Conservation (phyloP, 2,113 vertebrate species). For the Ranitomeya imitator region DNA sequence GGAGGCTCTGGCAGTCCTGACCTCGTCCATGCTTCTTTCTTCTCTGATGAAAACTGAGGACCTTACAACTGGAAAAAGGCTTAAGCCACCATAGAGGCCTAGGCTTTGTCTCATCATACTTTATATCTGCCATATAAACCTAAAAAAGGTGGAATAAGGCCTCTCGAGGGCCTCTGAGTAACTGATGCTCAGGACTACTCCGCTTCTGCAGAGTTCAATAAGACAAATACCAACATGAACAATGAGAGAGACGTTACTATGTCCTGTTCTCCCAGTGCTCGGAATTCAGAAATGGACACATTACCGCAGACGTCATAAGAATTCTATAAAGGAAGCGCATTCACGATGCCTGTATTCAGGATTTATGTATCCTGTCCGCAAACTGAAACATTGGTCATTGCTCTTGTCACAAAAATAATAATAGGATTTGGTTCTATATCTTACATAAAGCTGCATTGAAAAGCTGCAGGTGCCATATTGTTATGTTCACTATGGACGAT, state of each 20-base stretch:
- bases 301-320: neutral
- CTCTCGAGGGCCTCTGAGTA: neutral
- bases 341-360: neutral
- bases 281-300: constrained; percentile 19
- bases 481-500: neutral
- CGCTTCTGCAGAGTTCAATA: neutral
- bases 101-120: constrained; percentile 12
- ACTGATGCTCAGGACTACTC: constrained; percentile 24
- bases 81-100: neutral
- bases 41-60: constrained; percentile 67
- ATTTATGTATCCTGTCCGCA: constrained; percentile 8
- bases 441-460: neutral
- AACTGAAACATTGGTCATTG: neutral
- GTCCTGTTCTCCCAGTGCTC: neutral
- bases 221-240: neutral
- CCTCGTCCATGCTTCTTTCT: constrained; percentile 63
- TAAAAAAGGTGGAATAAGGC: neutral
- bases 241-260: constrained; percentile 18
- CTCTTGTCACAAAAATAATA: constrained; percentile 10
- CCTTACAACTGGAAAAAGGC: constrained; percentile 36
- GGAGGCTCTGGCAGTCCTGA: constrained; percentile 66
- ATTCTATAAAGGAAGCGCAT: neutral
- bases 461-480: neutral
- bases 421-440: neutral
- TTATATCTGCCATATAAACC: constrained; percentile 26